These are phyloP conservation scores for Lagopus muta DNA, from an alignment of 2,113 vertebrate genomes.

Conservation along the genomic window DNA sequence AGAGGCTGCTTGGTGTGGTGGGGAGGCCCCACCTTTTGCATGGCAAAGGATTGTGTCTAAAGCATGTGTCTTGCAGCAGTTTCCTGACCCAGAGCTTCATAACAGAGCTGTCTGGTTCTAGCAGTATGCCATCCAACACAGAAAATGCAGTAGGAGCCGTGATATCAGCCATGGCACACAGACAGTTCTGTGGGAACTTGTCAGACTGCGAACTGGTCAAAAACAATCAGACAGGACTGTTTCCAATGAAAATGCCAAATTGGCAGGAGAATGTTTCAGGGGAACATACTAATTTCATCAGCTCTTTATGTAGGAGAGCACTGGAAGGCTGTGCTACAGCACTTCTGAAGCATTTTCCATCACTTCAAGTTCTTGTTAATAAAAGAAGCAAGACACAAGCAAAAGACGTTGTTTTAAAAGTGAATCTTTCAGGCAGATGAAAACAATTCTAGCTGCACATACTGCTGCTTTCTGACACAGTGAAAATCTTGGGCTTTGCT, in stretches of 20 bases:
- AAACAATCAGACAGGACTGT: neutral
- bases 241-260: neutral
- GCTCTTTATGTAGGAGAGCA: neutral
- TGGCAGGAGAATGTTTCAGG: neutral
- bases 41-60: neutral
- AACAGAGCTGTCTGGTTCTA: neutral
- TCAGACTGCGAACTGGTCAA: neutral
- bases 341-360: neutral
- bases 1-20: neutral
- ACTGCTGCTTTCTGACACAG: neutral
- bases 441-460: neutral
- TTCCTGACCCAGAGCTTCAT: neutral
- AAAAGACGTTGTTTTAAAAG: neutral
- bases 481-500: neutral
- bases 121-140: fast-evolving
- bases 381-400: neutral
- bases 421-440: neutral
- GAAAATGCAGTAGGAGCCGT: no score
- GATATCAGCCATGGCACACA: neutral
- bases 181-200: neutral
- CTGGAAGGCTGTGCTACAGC: neutral
- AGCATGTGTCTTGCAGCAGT: fast-evolving
- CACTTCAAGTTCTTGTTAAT: neutral
- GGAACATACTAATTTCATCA: neutral
- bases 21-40: neutral